A percentile compares a stretch with the other conserved stretches of the same genome.
Conservation (phyloP, 2,797 vertebrate species). For the Odontamblyopus lacepedii region DNA sequence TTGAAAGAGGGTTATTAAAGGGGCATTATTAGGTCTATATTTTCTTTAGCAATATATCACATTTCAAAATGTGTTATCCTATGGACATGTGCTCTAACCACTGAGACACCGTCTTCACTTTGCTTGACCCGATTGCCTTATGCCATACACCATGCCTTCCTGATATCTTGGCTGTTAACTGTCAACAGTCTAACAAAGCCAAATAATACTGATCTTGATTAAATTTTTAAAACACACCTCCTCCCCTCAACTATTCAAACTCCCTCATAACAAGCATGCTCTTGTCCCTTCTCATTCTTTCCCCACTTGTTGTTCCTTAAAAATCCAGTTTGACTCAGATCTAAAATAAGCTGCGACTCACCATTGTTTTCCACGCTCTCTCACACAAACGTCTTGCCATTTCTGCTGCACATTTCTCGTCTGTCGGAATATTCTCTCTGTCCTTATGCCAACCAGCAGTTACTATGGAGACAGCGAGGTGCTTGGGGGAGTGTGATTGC, state of each 20-base stretch:
- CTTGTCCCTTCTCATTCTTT: background rate
- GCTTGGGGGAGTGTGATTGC: constrained; percentile 83
- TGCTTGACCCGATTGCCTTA: background rate
- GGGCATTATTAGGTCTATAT: too few species aligned
- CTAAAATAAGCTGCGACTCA: background rate
- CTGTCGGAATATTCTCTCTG: constrained; percentile 41
- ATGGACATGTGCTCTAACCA: too few species aligned
- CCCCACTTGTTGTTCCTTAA: background rate
- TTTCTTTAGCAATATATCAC: too few species aligned
- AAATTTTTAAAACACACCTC: background rate
- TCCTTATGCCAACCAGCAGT: constrained; percentile 82
- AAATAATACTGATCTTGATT: background rate
- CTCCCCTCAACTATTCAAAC: constrained; percentile 4
- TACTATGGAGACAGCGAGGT: constrained; percentile 86
- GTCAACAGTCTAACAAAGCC: background rate
- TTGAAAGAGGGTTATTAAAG: too few species aligned
- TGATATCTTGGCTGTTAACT: background rate
- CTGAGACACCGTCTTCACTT: background rate
- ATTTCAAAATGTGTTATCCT: too few species aligned
- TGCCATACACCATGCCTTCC: background rate
- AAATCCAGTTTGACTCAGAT: constrained; percentile 12
- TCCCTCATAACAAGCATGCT: background rate
- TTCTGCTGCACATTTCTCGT: constrained; percentile 43
- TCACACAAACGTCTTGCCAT: constrained; percentile 33
- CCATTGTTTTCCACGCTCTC: background rate